Conservation (phyloP, 2,888 invertebrate genomes). For the Stenchaetothrips biformis region DNA sequence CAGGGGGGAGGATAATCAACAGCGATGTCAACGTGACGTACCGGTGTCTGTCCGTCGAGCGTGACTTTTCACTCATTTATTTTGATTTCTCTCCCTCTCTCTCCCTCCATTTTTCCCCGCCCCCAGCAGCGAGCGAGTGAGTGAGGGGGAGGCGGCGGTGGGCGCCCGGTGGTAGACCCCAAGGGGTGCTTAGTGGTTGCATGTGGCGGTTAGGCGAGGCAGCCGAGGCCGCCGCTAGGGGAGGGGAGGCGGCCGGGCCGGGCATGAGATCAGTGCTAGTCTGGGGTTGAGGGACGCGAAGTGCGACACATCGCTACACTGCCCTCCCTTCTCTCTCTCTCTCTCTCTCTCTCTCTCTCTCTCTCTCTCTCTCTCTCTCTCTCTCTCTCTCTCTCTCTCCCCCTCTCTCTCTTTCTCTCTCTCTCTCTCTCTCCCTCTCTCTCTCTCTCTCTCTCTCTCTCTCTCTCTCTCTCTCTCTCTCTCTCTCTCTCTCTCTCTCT, state of each 20-base stretch:
- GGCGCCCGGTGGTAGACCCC: not conserved
- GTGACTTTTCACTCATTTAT: conserved; percentile 21
- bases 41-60: not conserved
- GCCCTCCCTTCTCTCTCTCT: no score
- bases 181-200: conserved; percentile 22
- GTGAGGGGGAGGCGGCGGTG: not conserved
- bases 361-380: no score
- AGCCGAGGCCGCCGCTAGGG: not conserved
- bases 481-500: not conserved
- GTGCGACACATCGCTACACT: no score
- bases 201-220: conserved; percentile 11
- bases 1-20: not conserved
- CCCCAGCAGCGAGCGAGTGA: not conserved
- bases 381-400: no score
- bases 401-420: not conserved
- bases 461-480: not conserved
- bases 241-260: not conserved
- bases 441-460: not conserved
- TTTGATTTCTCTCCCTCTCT: not conserved
- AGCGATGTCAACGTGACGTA: not conserved
- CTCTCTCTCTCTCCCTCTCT: not conserved
- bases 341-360: no score
- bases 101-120: not conserved
- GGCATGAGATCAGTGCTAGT: not conserved
- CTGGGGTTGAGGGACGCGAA: not conserved